A percentile compares a stretch with the other conserved stretches of the same genome.
These are phyloP conservation scores for Eupithecia tripunctaria DNA, from an alignment of 2,888 invertebrate species.

Conservation along the genomic window DNA sequence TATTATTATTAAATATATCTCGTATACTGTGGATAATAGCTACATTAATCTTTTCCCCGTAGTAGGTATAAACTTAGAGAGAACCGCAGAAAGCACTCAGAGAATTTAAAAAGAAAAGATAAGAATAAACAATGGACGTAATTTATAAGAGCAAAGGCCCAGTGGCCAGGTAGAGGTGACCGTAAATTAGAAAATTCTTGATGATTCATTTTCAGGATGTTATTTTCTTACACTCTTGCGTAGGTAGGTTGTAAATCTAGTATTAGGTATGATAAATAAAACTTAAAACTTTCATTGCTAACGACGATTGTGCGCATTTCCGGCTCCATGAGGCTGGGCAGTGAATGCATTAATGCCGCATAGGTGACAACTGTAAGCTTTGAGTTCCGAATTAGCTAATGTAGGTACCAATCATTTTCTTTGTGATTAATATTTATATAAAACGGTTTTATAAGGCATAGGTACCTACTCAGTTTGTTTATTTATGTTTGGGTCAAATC, in stretches of 20 bases:
- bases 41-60: neutral
- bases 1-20: neutral
- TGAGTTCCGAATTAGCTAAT: neutral
- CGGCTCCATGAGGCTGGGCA: neutral
- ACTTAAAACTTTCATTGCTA: neutral
- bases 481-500: no score
- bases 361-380: neutral
- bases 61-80: neutral
- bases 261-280: neutral
- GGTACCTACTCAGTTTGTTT: no score
- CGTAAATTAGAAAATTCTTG: constrained; percentile 37
- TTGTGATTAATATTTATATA: neutral
- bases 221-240: constrained; percentile 15
- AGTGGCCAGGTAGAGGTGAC: constrained; percentile 27
- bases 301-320: neutral
- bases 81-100: neutral
- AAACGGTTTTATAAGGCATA: no score
- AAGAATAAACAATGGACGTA: constrained; percentile 13
- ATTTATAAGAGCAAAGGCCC: constrained; percentile 25
- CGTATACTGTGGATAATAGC: neutral
- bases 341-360: neutral
- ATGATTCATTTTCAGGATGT: constrained; percentile 40
- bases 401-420: neutral
- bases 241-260: neutral
- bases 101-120: constrained; percentile 19